phyloP scores from a whole-genome alignment of 2,888 invertebrate genomes.

The Parnassius orleans region DNA sequence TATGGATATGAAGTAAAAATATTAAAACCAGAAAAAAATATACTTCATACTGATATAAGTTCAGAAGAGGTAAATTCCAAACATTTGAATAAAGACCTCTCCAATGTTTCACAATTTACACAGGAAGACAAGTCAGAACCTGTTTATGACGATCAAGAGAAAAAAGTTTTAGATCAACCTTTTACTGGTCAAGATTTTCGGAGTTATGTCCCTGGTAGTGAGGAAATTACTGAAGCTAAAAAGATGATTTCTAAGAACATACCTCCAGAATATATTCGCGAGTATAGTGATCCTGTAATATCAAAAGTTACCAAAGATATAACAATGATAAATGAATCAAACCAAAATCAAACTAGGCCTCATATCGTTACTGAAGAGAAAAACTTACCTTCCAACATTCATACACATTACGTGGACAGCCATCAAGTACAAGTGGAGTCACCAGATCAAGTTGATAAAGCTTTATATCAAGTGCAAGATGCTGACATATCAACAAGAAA shows the following conservation, averaged over 20 bases:
- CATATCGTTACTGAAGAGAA: conserved; percentile 51
- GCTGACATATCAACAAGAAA: conserved; percentile 16
- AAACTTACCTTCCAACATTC: conserved; percentile 35
- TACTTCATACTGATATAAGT: neutral
- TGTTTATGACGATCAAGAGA: conserved; percentile 27
- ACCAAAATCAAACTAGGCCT: conserved; percentile 56
- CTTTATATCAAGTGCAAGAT: conserved; percentile 3
- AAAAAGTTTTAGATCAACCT: conserved; percentile 31
- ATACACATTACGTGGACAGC: conserved; percentile 27
- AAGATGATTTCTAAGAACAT: conserved; percentile 48
- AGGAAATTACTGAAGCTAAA: conserved; percentile 48
- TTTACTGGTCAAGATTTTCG: conserved; percentile 45
- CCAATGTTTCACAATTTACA: neutral
- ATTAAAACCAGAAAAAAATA: neutral
- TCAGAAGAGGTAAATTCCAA: neutral
- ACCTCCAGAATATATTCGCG: conserved; percentile 50
- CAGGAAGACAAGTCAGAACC: neutral
- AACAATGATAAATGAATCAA: conserved; percentile 50
- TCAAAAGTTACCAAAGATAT: conserved; percentile 59
- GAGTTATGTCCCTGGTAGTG: conserved; percentile 36
- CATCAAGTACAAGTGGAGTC: conserved; percentile 41
- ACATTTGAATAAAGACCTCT: conserved; percentile 6
- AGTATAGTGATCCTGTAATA: conserved; percentile 54
- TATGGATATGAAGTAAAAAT: neutral
- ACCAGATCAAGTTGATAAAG: conserved; percentile 48